phyloP scores from a whole-genome alignment of 2,797 vertebrate genomes.

The Hyperoplus immaculatus region DNA sequence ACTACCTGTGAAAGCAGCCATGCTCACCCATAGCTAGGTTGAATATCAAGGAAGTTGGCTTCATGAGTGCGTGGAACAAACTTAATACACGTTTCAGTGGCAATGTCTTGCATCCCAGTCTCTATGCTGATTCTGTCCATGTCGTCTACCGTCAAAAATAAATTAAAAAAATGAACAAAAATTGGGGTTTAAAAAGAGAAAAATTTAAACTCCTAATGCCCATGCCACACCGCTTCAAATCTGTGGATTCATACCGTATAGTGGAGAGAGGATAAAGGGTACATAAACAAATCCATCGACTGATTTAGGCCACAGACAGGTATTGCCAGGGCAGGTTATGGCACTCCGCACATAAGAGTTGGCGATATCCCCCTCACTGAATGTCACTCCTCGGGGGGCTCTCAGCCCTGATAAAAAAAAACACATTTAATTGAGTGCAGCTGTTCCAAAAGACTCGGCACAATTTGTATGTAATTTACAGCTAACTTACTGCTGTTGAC shows the following conservation, averaged over 20 bases:
- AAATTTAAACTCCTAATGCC: neutral
- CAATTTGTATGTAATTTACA: neutral
- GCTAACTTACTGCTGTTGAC: conserved; percentile 80
- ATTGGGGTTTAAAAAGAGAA: neutral
- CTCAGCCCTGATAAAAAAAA: conserved; percentile 60
- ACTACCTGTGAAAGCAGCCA: neutral
- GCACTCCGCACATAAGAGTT: conserved; percentile 81
- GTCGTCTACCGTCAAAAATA: conserved; percentile 73
- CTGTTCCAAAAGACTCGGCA: neutral
- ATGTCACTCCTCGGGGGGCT: conserved; percentile 63
- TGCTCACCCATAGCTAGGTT: conserved; percentile 84
- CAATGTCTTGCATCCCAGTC: conserved; percentile 87
- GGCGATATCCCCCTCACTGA: conserved; percentile 89
- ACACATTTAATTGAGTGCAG: conserved; percentile 5
- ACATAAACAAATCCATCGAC: conserved; percentile 88
- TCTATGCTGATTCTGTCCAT: conserved; percentile 87
- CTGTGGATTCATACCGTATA: conserved; percentile 82
- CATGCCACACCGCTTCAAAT: neutral
- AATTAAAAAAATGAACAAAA: neutral
- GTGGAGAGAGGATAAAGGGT: conserved; percentile 86
- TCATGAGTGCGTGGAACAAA: conserved; percentile 86
- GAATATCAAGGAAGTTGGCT: conserved; percentile 81
- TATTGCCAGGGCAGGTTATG: conserved; percentile 83
- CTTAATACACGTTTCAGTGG: conserved; percentile 80
- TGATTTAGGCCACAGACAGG: conserved; percentile 89